Conservation (phyloP, 2,113 vertebrate species). For the Uropsilus gracilis region DNA sequence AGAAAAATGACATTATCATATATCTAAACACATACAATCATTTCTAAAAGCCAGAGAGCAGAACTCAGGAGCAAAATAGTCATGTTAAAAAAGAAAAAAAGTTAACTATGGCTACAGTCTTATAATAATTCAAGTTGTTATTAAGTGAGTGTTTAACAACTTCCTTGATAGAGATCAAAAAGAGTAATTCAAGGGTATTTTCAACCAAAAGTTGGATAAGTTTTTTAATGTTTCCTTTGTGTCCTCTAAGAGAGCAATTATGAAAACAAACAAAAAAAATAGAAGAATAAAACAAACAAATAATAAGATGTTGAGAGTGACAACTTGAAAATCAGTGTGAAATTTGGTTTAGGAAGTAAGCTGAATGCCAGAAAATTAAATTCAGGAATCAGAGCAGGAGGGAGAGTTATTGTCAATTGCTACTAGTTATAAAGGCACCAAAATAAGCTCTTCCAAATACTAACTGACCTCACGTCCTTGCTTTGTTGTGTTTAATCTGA, state of each 20-base stretch:
- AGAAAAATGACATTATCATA: slow-evolving; percentile 55
- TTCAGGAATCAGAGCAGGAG: neutral
- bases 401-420: rapidly evolving
- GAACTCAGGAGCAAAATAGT: slow-evolving; percentile 20
- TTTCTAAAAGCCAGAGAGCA: neutral
- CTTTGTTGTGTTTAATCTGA: neutral
- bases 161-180: neutral
- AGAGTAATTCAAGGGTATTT: neutral
- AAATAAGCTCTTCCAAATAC: too few species aligned
- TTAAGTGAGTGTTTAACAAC: neutral
- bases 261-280: neutral
- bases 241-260: neutral
- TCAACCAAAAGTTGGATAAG: neutral
- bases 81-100: neutral
- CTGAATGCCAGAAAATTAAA: neutral
- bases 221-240: neutral
- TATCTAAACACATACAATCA: slow-evolving; percentile 38
- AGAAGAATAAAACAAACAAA: too few species aligned
- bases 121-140: too few species aligned
- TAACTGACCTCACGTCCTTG: neutral
- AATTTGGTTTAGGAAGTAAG: neutral
- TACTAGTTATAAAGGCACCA: neutral
- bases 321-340: neutral
- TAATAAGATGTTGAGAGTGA: neutral
- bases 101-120: neutral